Conservation (phyloP, 2,113 vertebrate genomes). For the Orcinus orca region DNA sequence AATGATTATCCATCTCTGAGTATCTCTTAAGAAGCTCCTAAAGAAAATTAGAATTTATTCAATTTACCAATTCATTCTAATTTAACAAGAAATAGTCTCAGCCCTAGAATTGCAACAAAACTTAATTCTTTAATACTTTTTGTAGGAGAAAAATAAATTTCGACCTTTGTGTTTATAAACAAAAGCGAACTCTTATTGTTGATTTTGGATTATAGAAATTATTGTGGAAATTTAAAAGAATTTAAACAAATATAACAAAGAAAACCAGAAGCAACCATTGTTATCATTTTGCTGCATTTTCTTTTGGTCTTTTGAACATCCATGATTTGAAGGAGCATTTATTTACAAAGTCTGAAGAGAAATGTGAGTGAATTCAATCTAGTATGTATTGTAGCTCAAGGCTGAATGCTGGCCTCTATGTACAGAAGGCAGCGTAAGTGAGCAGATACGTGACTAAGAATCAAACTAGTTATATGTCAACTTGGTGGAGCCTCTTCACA, state of each 20-base stretch:
- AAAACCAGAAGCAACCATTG: not conserved
- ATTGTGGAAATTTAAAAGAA: not conserved
- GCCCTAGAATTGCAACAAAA: not conserved
- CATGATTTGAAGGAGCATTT: not conserved
- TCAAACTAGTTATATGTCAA: not conserved
- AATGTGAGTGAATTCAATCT: not conserved
- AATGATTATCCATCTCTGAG: constrained; percentile 36
- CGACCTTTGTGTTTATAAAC: not conserved
- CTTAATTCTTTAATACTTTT: not conserved
- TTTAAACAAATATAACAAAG: not conserved
- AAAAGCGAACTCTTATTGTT: not conserved
- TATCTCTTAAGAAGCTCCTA: constrained; percentile 83
- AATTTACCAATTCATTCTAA: not conserved
- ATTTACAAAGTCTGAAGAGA: not conserved
- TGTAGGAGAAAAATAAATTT: not conserved
- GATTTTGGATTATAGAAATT: not conserved
- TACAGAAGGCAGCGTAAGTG: not conserved
- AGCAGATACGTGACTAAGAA: not conserved
- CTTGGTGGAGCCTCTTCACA: not conserved
- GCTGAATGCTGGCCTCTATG: not conserved
- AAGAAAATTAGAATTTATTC: constrained; percentile 50
- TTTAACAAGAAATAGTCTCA: not conserved
- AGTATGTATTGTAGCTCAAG: not conserved
- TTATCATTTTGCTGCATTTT: not conserved
- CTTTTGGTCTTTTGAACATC: constrained; percentile 13